phyloP scores from a whole-genome alignment of 2,888 invertebrate genomes.

The Drosophila mimica region DNA sequence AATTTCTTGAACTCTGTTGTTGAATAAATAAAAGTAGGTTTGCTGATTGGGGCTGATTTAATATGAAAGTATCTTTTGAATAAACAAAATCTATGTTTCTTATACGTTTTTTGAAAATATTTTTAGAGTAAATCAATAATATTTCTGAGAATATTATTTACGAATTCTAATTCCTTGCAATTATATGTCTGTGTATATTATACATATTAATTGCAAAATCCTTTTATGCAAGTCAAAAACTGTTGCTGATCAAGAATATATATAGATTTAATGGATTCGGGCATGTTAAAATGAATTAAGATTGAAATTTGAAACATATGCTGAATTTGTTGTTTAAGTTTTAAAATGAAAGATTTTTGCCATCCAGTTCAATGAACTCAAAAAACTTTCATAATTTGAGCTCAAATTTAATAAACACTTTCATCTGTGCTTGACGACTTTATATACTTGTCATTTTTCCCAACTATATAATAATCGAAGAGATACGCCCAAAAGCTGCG shows the following conservation, averaged over 20 bases:
- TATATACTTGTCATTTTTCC: conserved; percentile 23
- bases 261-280: not conserved
- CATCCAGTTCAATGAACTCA: conserved; percentile 41
- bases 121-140: not conserved
- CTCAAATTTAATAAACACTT: conserved; percentile 30
- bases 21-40: not conserved
- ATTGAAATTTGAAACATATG: not conserved
- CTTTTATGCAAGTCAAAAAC: not conserved
- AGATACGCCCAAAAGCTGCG: conserved; percentile 54
- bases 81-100: not conserved
- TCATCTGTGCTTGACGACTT: conserved; percentile 15
- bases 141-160: not conserved
- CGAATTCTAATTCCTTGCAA: not conserved
- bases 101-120: not conserved
- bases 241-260: not conserved
- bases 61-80: not conserved
- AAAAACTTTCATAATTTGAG: conserved; percentile 31
- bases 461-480: conserved; percentile 48
- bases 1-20: no score
- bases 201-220: not conserved
- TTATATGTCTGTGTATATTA: not conserved
- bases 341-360: no score
- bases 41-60: no score
- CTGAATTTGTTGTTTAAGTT: no score
- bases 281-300: not conserved